These are phyloP conservation scores for Zeus faber DNA, from an alignment of 2,113 vertebrate genomes.

Conservation along the genomic window DNA sequence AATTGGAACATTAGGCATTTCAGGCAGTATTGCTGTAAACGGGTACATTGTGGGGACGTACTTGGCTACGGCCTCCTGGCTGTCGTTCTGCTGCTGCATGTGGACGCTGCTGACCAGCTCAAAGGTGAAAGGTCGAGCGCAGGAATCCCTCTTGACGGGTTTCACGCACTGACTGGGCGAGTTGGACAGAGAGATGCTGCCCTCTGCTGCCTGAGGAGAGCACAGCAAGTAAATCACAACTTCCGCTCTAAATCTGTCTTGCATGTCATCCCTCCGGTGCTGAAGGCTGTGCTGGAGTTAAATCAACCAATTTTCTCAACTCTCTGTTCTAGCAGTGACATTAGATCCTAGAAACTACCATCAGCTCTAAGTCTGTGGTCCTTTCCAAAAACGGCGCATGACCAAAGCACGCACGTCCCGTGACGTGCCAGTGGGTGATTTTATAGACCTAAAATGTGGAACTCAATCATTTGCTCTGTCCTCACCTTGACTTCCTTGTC, in stretches of 20 bases:
- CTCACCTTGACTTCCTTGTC: constrained; percentile 70
- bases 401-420: background rate
- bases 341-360: too few relatives aligned
- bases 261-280: too few relatives aligned
- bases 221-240: too few relatives aligned
- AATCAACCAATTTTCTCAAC: too few relatives aligned
- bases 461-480: background rate
- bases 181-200: constrained; percentile 63
- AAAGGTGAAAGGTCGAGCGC: constrained; percentile 79
- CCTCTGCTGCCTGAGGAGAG: constrained; percentile 76
- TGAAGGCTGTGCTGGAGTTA: too few relatives aligned
- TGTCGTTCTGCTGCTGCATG: constrained; percentile 46
- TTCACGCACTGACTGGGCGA: constrained; percentile 59
- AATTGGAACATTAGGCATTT: too few relatives aligned
- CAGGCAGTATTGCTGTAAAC: too few relatives aligned
- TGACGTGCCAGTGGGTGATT: background rate
- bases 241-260: too few relatives aligned
- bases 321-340: too few relatives aligned
- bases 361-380: too few relatives aligned
- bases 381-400: too few relatives aligned
- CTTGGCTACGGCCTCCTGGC: constrained; percentile 51
- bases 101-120: constrained; percentile 66
- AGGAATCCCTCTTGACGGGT: constrained; percentile 70
- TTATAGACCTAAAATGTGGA: background rate
- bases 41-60: constrained; percentile 45